A percentile compares a stretch with the other conserved stretches of the same genome.
phyloP scores from a whole-genome alignment of 2,888 invertebrate species.

The Cerceris ruficornis region DNA sequence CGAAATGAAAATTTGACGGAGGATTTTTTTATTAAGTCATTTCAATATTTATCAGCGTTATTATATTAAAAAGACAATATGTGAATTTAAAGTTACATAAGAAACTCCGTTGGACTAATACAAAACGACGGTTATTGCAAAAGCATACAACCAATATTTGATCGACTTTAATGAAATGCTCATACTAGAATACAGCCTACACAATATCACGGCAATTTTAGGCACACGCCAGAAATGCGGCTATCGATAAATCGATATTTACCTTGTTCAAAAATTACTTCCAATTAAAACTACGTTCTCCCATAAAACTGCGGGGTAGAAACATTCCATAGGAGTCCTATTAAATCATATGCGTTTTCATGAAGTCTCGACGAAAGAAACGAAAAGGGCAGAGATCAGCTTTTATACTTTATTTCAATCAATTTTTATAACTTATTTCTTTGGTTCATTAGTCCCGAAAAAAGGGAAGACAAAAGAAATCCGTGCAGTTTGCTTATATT shows the following conservation, averaged over 20 bases:
- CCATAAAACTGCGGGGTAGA: not conserved
- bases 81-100: not conserved
- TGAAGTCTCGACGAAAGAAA: no score
- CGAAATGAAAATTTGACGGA: no score
- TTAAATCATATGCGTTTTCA: no score
- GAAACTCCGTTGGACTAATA: slow-evolving; percentile 8
- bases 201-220: slow-evolving; percentile 14
- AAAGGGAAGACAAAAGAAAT: no score
- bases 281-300: not conserved
- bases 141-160: slow-evolving; percentile 39
- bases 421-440: not conserved
- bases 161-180: slow-evolving; percentile 25
- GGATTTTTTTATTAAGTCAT: no score
- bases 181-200: slow-evolving; percentile 15
- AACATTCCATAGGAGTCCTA: no score
- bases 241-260: not conserved
- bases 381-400: no score
- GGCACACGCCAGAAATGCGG: slow-evolving; percentile 4
- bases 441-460: not conserved
- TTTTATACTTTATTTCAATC: no score
- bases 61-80: no score
- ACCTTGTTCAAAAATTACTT: not conserved
- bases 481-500: not conserved
- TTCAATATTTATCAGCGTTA: no score
- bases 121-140: slow-evolving; percentile 21